Base-by-base conservation (phyloP, 2,888 invertebrate genomes). In the Branchellion lobata region DNA sequence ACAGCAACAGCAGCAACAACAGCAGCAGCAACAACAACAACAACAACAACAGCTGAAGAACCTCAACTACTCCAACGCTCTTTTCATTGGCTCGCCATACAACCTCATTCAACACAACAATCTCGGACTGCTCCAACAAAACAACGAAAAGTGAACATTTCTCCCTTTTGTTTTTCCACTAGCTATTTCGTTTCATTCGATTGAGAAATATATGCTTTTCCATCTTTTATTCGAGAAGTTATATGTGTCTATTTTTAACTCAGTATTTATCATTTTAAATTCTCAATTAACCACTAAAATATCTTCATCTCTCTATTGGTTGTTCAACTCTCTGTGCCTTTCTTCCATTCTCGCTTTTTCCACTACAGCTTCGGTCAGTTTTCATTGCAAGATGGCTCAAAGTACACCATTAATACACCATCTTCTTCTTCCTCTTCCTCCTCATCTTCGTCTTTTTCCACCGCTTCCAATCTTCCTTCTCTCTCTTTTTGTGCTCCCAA, bases 31-130 rank as follows among this genome's bases (percentile, higher is more conserved):
- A n/a, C 69, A 69, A 18, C 69, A 31, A 31, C 69, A 69, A 14
- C 31, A 31, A 34, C 14, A 69, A 3, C 34, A 69, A 18, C 31
- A 31, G n/a, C 27, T 33, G 8, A 31, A 69, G 21, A 69, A 29
- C 69, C 14, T 69, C 34, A 33, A 69, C 27, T 69, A 34, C 34
- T 27, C 65, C n/a, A 27, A 65, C 24, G 29, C 65, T 8, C n/a
- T n/a, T 8, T 31, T 69, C 14, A 31, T 33, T 27, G 69, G 21
- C 27, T 21, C 69, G 2, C 69, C 69, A n/a, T 69, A 69, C 69
- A 69, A 69, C 31, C 69, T 27, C 29, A 65, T 29, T 8, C 65
- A 27, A 65, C 65, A 29, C 65, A 65, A 21, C 65, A 65, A 65
- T 21, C 3, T 33, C 29, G 34, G 31, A 14, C 69, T 33, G 11